phyloP scores from a whole-genome alignment of 2,888 invertebrate genomes.

The Drosophila anceps region DNA sequence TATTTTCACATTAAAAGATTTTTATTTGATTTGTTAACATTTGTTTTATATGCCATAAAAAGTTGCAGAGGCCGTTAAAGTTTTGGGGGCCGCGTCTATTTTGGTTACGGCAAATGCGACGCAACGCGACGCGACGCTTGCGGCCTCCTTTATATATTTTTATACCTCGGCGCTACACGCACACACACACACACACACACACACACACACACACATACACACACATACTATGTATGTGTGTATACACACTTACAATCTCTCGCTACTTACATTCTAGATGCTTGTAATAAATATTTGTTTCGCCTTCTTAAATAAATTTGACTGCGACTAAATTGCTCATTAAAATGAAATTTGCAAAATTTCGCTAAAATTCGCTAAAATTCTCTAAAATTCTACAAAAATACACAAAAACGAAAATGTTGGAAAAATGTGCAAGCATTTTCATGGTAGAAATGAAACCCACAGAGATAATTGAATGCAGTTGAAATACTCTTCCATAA shows the following conservation, averaged over 20 bases:
- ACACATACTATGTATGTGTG: neutral
- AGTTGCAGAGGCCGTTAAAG: constrained; percentile 72
- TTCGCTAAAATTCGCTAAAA: neutral
- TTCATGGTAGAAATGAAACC: neutral
- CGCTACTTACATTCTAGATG: constrained; percentile 16
- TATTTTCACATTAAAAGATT: neutral
- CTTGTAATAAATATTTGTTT: constrained; percentile 44
- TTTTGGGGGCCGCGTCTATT: constrained; percentile 75
- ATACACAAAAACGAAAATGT: constrained; percentile 1
- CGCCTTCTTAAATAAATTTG: constrained; percentile 44
- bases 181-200: constrained; percentile 5
- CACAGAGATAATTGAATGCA: neutral
- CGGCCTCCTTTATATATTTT: constrained; percentile 40
- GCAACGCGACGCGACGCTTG: constrained; percentile 34
- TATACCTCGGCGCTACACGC: constrained; percentile 27
- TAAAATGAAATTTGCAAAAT: constrained; percentile 34
- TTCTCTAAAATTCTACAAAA: neutral
- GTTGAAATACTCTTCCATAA: neutral
- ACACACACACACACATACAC: too few species aligned
- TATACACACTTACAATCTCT: constrained; percentile 7
- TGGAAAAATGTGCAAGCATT: neutral
- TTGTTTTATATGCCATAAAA: constrained; percentile 75
- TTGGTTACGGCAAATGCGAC: constrained; percentile 24
- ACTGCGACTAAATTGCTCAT: constrained; percentile 55
- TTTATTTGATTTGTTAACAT: constrained; percentile 47